Conservation (phyloP, 2,113 vertebrate species). For the Ia io region DNA sequence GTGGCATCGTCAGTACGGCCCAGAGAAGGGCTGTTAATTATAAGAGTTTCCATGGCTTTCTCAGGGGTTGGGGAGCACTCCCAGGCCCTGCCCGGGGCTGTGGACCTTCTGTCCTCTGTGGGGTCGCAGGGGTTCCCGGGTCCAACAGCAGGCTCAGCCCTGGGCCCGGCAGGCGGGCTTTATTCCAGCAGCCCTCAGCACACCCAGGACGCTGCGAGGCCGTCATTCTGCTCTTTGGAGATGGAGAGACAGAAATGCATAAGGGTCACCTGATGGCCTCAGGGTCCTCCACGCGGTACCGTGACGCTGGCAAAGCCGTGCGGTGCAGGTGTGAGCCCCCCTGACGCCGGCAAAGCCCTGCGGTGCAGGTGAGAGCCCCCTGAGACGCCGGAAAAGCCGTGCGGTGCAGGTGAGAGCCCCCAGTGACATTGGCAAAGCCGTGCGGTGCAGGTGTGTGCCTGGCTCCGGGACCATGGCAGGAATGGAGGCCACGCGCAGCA, state of each 20-base stretch:
- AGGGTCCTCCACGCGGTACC: too few species aligned
- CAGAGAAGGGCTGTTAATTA: background rate
- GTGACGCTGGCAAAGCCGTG: rapidly evolving
- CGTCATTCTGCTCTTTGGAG: background rate
- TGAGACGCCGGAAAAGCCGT: rapidly evolving
- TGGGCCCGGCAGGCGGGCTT: rapidly evolving
- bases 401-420: background rate
- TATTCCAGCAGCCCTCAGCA: background rate
- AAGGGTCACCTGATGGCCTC: background rate
- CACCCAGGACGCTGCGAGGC: rapidly evolving
- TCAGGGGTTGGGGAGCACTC: too few species aligned
- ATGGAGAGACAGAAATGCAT: background rate
- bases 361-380: background rate
- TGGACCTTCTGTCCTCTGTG: rapidly evolving
- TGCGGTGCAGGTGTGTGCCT: rapidly evolving
- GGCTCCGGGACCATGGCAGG: rapidly evolving
- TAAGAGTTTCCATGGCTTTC: background rate
- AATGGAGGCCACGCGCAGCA: background rate
- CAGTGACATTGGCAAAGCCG: rapidly evolving
- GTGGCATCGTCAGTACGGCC: background rate
- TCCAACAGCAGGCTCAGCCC: too few species aligned
- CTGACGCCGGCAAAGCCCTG: rapidly evolving
- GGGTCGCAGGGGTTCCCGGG: background rate
- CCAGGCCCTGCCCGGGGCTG: background rate
- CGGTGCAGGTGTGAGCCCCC: background rate